Conservation (phyloP, 2,888 invertebrate species). For the Microchrysa polita region DNA sequence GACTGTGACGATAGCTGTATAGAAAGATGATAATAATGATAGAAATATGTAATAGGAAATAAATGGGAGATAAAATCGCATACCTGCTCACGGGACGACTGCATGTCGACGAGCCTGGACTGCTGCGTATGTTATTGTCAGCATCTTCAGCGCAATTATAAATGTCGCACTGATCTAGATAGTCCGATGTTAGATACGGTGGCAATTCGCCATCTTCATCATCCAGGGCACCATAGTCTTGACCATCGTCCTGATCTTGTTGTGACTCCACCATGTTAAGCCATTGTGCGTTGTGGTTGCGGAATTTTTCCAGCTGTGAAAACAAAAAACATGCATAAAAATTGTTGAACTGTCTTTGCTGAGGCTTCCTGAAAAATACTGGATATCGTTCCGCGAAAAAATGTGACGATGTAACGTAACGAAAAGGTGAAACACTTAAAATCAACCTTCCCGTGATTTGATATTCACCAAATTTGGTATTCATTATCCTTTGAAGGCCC, state of each 20-base stretch:
- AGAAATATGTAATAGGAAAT: not conserved
- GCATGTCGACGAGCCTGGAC: constrained; percentile 60
- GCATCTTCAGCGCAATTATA: constrained; percentile 65
- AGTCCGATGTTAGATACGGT: constrained; percentile 79
- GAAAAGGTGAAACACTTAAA: too few relatives aligned
- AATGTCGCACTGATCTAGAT: constrained; percentile 69
- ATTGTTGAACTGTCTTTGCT: too few relatives aligned
- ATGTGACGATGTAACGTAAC: too few relatives aligned
- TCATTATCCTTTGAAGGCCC: too few relatives aligned
- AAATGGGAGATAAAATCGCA: constrained; percentile 43
- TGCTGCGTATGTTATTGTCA: constrained; percentile 57
- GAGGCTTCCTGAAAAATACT: too few relatives aligned
- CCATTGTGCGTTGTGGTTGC: constrained; percentile 99
- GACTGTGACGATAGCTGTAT: constrained; percentile 65
- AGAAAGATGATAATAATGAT: constrained; percentile 1
- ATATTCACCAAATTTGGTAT: too few relatives aligned
- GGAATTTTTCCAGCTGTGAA: constrained; percentile 83
- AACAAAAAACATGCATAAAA: not conserved
- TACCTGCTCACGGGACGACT: constrained; percentile 68
- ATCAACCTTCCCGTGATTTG: too few relatives aligned
- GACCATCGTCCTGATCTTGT: constrained; percentile 66
- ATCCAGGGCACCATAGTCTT: constrained; percentile 62
- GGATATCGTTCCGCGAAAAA: too few relatives aligned
- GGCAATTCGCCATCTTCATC: constrained; percentile 74
- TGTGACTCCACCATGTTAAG: constrained; percentile 91